Conservation (phyloP, 2,888 invertebrate species). For the Pterobdella sp. region DNA sequence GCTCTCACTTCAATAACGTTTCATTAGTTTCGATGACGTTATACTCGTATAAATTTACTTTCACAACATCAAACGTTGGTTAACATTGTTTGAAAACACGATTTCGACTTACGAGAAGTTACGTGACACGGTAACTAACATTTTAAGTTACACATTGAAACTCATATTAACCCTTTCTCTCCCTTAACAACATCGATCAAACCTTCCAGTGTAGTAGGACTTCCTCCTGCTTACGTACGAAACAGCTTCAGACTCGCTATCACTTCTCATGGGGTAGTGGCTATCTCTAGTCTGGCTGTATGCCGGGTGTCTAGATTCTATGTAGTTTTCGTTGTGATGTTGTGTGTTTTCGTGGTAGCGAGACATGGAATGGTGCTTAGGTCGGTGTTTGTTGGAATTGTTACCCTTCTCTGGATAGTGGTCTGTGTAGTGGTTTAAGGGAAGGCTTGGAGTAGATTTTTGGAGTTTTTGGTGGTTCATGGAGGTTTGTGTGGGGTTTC, state of each 20-base stretch:
- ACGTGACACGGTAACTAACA: too few relatives aligned
- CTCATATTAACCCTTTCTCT: too few relatives aligned
- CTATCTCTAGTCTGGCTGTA: slow-evolving; percentile 5
- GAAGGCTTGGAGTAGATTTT: neutral
- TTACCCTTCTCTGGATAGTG: neutral
- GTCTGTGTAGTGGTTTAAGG: neutral
- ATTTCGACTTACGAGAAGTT: too few relatives aligned
- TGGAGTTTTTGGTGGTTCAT: neutral
- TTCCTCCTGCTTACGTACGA: slow-evolving; percentile 78
- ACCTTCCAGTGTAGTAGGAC: slow-evolving; percentile 44
- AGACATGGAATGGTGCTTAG: neutral
- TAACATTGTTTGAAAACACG: too few relatives aligned
- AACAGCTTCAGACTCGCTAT: slow-evolving; percentile 55
- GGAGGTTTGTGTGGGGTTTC: neutral
- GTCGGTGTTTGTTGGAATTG: neutral
- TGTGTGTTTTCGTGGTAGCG: neutral
- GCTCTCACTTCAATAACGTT: too few relatives aligned
- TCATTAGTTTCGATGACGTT: too few relatives aligned
- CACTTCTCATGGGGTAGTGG: slow-evolving; percentile 44
- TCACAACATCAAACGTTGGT: too few relatives aligned
- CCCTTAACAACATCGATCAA: too few relatives aligned
- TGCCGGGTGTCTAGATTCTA: neutral
- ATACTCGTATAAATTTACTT: too few relatives aligned
- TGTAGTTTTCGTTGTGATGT: slow-evolving; percentile 2
- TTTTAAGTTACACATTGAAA: too few relatives aligned